Evolutionary conservation across 1,140 invertebrate genomes (phyloP), one percentile per base, ranked within the genome.

Genomic region (Microplitis mediator): DNA sequence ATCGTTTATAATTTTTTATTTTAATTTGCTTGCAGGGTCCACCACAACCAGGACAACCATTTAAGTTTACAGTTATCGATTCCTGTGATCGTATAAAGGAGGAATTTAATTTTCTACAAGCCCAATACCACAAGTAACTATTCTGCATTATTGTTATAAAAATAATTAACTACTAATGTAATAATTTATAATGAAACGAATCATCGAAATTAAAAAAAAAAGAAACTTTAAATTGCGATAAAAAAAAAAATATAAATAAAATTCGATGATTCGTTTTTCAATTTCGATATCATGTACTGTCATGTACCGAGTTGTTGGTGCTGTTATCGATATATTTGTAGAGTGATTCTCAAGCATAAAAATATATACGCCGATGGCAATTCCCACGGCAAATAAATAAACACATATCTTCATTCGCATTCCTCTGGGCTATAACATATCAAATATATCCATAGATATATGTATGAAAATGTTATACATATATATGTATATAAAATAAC

Each of bases 71-170:
- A 16, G 93, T 98, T 70, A 90, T 91, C 34, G 97, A 98, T 84
- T 95, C 95, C 34, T 95, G 96, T 86, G 96, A 98, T 84, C 89
- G 96, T 79, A 98, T 97, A 80, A 96, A 95, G 84, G 94, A 95
- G 83, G 94, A 95, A 85, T 95, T 95, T 79, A 94, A 92, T 84
- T 95, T 94, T 84, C 86, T 95, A 51, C 94, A 96, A 85, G 91
- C 93, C 3, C 94, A 95, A 84, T 95, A 94, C 86, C 94, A 95
- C 86, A 93, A 91, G 94, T 95, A 88, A 93, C 90, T 90, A 34
- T 63, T 68, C 36, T 8, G 3, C 8, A 45, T 45, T 45, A 9
- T 9, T 45, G 6, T 45, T 45, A 45, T 45, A 34, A 32, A 32
- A 52, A 66, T 51, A 32, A 66, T 16, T 14, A 51, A 51, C 4